Evolutionary conservation across 2,797 vertebrate species (phyloP).

Genomic region (Lacerta bilineata): DNA sequence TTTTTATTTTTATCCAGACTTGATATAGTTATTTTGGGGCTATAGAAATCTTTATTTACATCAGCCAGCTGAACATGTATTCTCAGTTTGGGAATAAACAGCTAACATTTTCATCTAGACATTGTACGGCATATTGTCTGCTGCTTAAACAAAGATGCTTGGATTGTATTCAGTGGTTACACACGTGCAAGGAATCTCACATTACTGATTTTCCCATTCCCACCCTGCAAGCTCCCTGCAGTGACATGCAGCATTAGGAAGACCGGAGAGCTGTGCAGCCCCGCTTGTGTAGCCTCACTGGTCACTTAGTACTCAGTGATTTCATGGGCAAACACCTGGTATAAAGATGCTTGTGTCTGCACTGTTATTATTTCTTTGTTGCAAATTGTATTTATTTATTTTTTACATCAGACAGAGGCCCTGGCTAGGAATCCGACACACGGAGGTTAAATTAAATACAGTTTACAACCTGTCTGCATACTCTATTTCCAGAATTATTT

Average conservation of each 20-base stretch:
- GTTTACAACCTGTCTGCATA: neutral
- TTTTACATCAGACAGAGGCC: too few species aligned
- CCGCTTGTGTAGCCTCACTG: too few species aligned
- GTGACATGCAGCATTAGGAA: neutral
- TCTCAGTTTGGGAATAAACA: neutral
- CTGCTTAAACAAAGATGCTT: conserved; percentile 16
- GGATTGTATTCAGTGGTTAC: neutral
- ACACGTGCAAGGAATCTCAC: neutral
- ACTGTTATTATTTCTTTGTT: too few species aligned
- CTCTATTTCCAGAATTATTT: neutral
- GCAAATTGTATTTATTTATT: too few species aligned
- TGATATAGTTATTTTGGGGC: neutral
- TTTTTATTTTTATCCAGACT: conserved; percentile 27
- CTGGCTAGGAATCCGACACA: too few species aligned
- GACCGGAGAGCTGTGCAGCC: too few species aligned
- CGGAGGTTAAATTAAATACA: too few species aligned
- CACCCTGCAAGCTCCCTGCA: neutral
- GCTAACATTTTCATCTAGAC: conserved; percentile 13
- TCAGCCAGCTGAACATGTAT: neutral
- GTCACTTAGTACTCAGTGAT: too few species aligned
- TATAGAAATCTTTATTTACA: neutral
- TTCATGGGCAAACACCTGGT: too few species aligned
- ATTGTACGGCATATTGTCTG: neutral
- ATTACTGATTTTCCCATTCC: neutral
- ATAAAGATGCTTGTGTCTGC: too few species aligned